Conservation (phyloP, 2,888 invertebrate species). For the Ptilodon capucinus region DNA sequence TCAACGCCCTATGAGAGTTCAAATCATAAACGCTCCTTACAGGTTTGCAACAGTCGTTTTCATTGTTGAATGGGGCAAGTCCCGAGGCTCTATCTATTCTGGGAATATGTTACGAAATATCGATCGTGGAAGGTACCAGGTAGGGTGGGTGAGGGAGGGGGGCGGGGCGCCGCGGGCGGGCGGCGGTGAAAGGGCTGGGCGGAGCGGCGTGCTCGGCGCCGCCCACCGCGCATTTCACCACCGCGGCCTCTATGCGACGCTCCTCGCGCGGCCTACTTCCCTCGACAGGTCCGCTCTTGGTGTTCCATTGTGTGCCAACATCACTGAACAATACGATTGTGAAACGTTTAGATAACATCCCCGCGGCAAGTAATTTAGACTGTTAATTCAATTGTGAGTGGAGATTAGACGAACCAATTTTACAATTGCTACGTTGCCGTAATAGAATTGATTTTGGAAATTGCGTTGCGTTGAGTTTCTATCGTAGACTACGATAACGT, state of each 20-base stretch:
- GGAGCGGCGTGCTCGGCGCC: conserved; percentile 75
- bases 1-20: neutral
- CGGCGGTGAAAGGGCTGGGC: conserved; percentile 78
- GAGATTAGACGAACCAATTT: conserved; percentile 36
- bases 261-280: conserved; percentile 73
- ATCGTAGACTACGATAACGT: too few relatives aligned
- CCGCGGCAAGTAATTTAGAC: conserved; percentile 56
- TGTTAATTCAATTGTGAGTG: conserved; percentile 52
- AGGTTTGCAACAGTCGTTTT: conserved; percentile 59
- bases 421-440: conserved; percentile 16
- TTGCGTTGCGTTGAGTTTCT: neutral
- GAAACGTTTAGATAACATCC: conserved; percentile 75
- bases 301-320: conserved; percentile 76
- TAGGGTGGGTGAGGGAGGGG: conserved; percentile 59
- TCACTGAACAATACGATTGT: conserved; percentile 73
- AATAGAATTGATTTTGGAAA: conserved; percentile 11
- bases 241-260: conserved; percentile 51
- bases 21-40: conserved; percentile 4
- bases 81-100: conserved; percentile 66
- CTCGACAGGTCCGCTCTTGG: conserved; percentile 71
- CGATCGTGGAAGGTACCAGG: conserved; percentile 40
- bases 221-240: conserved; percentile 78
- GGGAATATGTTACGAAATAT: conserved; percentile 68
- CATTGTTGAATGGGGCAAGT: conserved; percentile 63
- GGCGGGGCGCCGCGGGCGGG: conserved; percentile 70